Percentiles rank a stretch among this genome's conserved stretches.
Conservation (phyloP, 2,113 vertebrate genomes). For the Gobiocypris rarus region DNA sequence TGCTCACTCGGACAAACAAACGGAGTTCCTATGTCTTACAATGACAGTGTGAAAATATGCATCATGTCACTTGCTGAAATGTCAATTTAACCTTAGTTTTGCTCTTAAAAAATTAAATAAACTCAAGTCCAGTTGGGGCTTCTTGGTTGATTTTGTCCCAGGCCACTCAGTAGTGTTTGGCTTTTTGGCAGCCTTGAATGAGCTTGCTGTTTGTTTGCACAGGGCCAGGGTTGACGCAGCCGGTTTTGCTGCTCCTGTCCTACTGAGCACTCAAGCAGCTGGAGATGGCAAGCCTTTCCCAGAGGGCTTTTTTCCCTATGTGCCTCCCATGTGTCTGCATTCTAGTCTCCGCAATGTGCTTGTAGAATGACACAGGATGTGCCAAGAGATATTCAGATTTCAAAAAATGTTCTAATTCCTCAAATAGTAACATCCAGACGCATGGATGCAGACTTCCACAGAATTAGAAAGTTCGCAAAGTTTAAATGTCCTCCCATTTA, state of each 20-base stretch:
- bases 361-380: neutral
- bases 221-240: constrained; percentile 28
- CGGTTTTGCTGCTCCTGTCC: constrained; percentile 30
- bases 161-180: constrained; percentile 5
- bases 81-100: neutral
- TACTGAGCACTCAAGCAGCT: constrained; percentile 42
- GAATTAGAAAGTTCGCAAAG: neutral
- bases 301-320: constrained; percentile 37
- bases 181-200: constrained; percentile 47
- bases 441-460: neutral
- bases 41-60: no score
- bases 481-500: no score
- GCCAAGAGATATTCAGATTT: neutral
- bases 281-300: constrained; percentile 44
- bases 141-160: constrained; percentile 23
- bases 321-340: constrained; percentile 16
- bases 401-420: neutral
- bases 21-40: no score
- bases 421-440: neutral
- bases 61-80: neutral
- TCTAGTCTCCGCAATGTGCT: neutral
- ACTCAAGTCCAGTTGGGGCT: constrained; percentile 17
- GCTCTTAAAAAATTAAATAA: neutral
- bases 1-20: no score
- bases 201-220: constrained; percentile 52